Evolutionary conservation across 2,797 vertebrate genomes (phyloP), one percentile per base, ranked within the genome.

Genomic region (Sandelia bainsii): DNA sequence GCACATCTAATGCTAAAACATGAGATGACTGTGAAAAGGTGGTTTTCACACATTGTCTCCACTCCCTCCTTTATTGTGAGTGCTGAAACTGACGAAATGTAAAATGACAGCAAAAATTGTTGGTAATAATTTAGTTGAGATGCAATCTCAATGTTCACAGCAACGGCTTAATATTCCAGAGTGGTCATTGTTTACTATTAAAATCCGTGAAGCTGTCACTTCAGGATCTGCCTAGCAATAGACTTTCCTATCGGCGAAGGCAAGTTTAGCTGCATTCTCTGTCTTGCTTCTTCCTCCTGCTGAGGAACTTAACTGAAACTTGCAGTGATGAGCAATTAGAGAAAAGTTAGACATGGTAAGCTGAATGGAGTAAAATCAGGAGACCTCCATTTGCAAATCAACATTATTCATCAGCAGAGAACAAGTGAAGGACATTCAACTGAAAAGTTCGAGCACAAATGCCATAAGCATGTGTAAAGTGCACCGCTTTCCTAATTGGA

Each of bases 51-150:
- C 39, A 25, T 5, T 42, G 65, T 57, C 50, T 49, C 32, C 57
- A 34, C 64, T 54, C 19, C 42, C 20, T 22, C 67, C 65, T 74
- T 79, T 58, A 77, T 83, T 69, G 70, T 77, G 29, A 45, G 50
- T 0, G 2, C 42, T 65, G 63, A 56, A 80, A 81, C 27, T n/a
- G 46, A 44, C 48, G n/a, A 49, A 72, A 82, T 68, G 75, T 64
- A 56, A 84, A 80, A 75, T 79, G 81, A 88, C 87, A 88, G 75
- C 44, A 63, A 72, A 64, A 75, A 84, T 76, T 83, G 77, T 56
- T 44, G 45, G 59, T 70, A 64, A 80, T 87, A 77, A 87, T 88
- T 91, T 72, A 87, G 51, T 40, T 58, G 79, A 71, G 62, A 80
- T 69, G 72, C 49, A 80, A 75, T 87, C 62, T 82, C 44, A 44